Conservation (phyloP, 2,888 invertebrate genomes). For the Apotomis turbidana region DNA sequence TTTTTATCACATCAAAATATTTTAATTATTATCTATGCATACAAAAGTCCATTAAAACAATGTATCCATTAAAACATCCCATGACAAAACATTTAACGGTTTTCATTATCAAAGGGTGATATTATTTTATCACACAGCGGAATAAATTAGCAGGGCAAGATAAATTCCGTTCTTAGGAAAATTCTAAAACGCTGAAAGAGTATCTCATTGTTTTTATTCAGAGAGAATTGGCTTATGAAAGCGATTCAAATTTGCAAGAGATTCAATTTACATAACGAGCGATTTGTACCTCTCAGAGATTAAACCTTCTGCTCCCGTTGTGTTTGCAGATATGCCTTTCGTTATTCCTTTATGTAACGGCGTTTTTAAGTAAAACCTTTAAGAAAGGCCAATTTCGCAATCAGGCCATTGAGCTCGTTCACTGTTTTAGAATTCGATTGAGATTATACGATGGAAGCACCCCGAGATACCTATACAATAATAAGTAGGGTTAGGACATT, state of each 20-base stretch:
- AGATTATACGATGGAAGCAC: background rate
- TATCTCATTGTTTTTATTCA: conserved; percentile 77
- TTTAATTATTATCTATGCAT: too few relatives aligned
- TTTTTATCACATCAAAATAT: too few relatives aligned
- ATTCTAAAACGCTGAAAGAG: conserved; percentile 66
- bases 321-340: conserved; percentile 61
- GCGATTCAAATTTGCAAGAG: conserved; percentile 79
- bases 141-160: conserved; percentile 48
- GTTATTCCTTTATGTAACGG: conserved; percentile 58
- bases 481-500: background rate
- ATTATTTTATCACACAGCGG: conserved; percentile 19
- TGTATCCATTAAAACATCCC: background rate
- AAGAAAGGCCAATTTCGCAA: conserved; percentile 39
- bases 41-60: too few relatives aligned
- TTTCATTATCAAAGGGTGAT: conserved; percentile 7
- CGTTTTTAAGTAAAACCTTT: conserved; percentile 50
- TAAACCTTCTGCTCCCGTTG: conserved; percentile 65
- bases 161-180: conserved; percentile 60
- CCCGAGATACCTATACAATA: background rate
- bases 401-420: conserved; percentile 23
- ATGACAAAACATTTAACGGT: background rate
- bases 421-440: conserved; percentile 25
- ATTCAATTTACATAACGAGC: conserved; percentile 82
- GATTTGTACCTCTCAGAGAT: conserved; percentile 78
- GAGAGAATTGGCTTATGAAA: conserved; percentile 78